These are phyloP conservation scores for Agelastica alni DNA, from an alignment of 2,888 invertebrate genomes.

Conservation along the genomic window DNA sequence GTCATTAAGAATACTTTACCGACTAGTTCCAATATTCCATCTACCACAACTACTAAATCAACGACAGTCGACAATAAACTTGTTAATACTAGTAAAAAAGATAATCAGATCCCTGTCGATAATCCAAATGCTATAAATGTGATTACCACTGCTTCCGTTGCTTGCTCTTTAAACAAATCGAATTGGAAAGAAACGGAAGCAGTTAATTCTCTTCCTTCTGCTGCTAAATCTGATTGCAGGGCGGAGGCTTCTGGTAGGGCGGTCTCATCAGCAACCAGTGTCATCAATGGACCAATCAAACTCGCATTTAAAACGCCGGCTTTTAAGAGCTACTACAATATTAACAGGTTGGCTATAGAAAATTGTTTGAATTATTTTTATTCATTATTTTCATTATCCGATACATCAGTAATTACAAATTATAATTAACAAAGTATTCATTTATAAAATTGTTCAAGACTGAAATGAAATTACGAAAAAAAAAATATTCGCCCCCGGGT, in stretches of 20 bases:
- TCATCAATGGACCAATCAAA: conserved; percentile 60
- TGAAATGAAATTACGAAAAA: not conserved
- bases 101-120: conserved; percentile 40
- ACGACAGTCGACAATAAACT: not conserved
- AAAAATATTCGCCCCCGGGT: conserved; percentile 96
- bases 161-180: conserved; percentile 31
- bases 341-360: conserved; percentile 50
- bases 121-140: conserved; percentile 57
- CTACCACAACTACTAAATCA: conserved; percentile 1
- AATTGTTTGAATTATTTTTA: not conserved
- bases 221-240: conserved; percentile 38
- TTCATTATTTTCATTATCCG: not conserved
- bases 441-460: not conserved
- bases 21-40: conserved; percentile 24
- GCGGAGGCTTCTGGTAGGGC: conserved; percentile 19
- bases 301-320: conserved; percentile 56
- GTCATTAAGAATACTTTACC: conserved; percentile 44
- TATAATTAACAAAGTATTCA: too few species aligned
- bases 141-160: conserved; percentile 49
- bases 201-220: conserved; percentile 24
- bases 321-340: conserved; percentile 56
- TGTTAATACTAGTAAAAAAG: conserved; percentile 5
- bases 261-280: conserved; percentile 41
- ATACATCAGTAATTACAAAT: too few species aligned
- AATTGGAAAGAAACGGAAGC: conserved; percentile 31